Evolutionary conservation across 2,888 invertebrate species (phyloP).

Genomic region (Galerucella calmariensis): DNA sequence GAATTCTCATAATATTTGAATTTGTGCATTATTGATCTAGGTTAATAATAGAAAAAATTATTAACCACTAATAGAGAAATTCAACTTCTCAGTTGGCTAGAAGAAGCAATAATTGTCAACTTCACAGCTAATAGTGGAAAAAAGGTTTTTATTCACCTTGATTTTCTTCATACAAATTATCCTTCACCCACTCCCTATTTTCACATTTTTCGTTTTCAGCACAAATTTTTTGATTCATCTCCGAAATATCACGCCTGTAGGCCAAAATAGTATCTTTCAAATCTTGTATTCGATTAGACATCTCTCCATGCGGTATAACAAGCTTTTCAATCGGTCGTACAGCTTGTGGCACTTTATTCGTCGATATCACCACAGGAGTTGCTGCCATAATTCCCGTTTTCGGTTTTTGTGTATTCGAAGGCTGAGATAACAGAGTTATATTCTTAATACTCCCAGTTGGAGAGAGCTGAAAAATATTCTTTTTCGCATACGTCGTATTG

Average conservation of each 20-base stretch:
- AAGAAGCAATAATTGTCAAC: too few relatives aligned
- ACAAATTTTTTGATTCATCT: background rate
- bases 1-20: too few relatives aligned
- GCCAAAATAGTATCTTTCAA: background rate
- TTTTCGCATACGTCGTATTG: background rate
- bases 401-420: background rate
- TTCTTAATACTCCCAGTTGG: constrained; percentile 1
- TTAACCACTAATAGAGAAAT: too few relatives aligned
- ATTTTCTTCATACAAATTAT: background rate
- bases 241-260: background rate
- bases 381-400: background rate
- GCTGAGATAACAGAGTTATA: background rate
- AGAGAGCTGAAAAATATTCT: constrained; percentile 3
- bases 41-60: too few relatives aligned
- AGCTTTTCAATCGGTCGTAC: background rate
- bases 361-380: background rate
- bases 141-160: too few relatives aligned
- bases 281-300: background rate
- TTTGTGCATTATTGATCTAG: too few relatives aligned
- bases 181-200: background rate
- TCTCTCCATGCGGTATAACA: background rate
- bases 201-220: background rate
- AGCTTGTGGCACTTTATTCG: background rate
- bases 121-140: too few relatives aligned
- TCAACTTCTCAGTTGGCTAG: too few relatives aligned